These are phyloP conservation scores for Notolabrus celidotus DNA, from an alignment of 2,797 vertebrate species.

Conservation along the genomic window DNA sequence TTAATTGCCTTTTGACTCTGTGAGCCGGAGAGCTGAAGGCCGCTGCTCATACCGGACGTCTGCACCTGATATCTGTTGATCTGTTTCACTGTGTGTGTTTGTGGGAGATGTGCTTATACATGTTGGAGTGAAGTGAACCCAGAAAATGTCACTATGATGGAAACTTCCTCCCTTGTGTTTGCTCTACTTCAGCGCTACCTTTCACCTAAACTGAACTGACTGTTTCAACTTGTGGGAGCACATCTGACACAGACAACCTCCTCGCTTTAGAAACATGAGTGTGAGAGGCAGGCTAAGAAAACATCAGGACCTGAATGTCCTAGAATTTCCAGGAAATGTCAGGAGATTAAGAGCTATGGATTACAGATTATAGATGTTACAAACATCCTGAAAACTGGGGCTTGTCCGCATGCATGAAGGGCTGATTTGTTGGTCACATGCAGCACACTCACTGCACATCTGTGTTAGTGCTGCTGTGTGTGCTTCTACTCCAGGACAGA, in stretches of 20 bases:
- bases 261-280: neutral
- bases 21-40: conserved; percentile 23
- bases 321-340: neutral
- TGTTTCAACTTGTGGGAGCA: too few species aligned
- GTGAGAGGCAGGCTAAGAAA: neutral
- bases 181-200: too few species aligned
- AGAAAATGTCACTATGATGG: too few species aligned
- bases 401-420: neutral
- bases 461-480: conserved; percentile 20
- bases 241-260: neutral
- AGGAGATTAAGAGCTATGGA: neutral
- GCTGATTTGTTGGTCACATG: neutral
- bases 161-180: too few species aligned
- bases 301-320: neutral
- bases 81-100: neutral
- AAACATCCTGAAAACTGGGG: neutral
- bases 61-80: neutral
- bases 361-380: neutral
- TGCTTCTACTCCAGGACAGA: conserved; percentile 34
- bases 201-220: too few species aligned
- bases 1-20: conserved; percentile 52
- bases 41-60: neutral
- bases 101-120: too few species aligned
- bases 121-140: too few species aligned
- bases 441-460: neutral